phyloP scores from a whole-genome alignment of 2,888 invertebrate species.

The Dione vanillae region DNA sequence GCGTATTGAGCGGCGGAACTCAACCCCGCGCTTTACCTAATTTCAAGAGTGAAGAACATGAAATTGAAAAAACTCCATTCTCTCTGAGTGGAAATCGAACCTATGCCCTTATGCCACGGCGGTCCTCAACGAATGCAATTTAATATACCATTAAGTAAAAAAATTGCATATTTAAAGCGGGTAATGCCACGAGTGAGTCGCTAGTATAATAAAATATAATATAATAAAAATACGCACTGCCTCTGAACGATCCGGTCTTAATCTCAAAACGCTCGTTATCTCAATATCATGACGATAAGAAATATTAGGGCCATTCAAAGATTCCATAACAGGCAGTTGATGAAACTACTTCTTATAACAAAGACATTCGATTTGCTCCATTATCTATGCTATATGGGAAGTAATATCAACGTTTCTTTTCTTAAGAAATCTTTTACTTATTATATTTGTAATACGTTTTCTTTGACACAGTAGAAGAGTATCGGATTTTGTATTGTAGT shows the following conservation, averaged over 20 bases:
- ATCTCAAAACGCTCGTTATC: constrained; percentile 12
- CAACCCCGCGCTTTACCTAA: no score
- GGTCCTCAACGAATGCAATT: no score
- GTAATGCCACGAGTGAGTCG: no score
- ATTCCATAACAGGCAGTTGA: constrained; percentile 20
- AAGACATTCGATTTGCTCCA: constrained; percentile 44
- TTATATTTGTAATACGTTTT: constrained; percentile 1
- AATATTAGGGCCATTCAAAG: constrained; percentile 19
- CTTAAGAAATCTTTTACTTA: constrained; percentile 21
- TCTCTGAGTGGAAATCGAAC: no score
- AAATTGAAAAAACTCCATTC: background rate
- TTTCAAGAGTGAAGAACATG: no score
- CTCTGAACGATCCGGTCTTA: constrained; percentile 1
- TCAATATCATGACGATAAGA: constrained; percentile 16
- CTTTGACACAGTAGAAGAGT: no score
- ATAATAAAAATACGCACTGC: background rate
- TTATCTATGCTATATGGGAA: constrained; percentile 46
- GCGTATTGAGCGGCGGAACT: no score
- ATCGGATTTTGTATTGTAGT: no score
- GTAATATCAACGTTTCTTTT: constrained; percentile 27
- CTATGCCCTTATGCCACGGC: no score
- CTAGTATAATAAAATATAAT: no score
- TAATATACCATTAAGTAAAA: no score
- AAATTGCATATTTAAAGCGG: no score
- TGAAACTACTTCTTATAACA: constrained; percentile 28